Evolutionary conservation across 1,140 invertebrate species (phyloP), one percentile per base, ranked within the genome.

Genomic region (Chrysopa pallens): DNA sequence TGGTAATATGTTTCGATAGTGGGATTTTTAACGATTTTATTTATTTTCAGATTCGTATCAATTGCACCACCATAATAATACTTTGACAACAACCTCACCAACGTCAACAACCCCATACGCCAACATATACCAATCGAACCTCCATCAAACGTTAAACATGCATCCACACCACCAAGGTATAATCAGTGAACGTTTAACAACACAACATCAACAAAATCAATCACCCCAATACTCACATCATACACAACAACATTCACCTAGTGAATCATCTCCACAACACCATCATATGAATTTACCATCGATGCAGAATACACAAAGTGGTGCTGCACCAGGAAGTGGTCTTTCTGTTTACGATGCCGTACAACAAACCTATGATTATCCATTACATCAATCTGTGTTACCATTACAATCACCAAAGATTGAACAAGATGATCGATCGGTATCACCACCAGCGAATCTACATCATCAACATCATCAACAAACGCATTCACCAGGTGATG

Each of bases 11-110:
- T n/a, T n/a, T n/a, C n/a, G n/a, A n/a, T n/a, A n/a, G n/a, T n/a
- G n/a, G n/a, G n/a, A n/a, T n/a, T n/a, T n/a, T n/a, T n/a, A n/a
- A n/a, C n/a, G n/a, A n/a, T n/a, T n/a, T 23, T 23, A 5, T 23
- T 23, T 23, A 5, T 23, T 23, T 23, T 3, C 17, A 23, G 17
- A 23, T 23, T 23, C 17, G 17, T 23, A 23, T 23, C 8, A 14
- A 39, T 54, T 52, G 7, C 56, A 67, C 17, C 52, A 55, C 13
- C 63, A 59, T 43, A 39, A 35, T 8, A 61, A 66, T 29, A 4
- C 62, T 28, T 52, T 57, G 38, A 53, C 45, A 11, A 44, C 54
- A 35, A 14, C 48, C 33, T 43, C 48, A 12, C 29, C 52, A 29
- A 23, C 46, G 46, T 28, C 52, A 50, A 37, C 36, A 53, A n/a